Conservation (phyloP, 2,113 vertebrate genomes). For the Calidris pygmaea region DNA sequence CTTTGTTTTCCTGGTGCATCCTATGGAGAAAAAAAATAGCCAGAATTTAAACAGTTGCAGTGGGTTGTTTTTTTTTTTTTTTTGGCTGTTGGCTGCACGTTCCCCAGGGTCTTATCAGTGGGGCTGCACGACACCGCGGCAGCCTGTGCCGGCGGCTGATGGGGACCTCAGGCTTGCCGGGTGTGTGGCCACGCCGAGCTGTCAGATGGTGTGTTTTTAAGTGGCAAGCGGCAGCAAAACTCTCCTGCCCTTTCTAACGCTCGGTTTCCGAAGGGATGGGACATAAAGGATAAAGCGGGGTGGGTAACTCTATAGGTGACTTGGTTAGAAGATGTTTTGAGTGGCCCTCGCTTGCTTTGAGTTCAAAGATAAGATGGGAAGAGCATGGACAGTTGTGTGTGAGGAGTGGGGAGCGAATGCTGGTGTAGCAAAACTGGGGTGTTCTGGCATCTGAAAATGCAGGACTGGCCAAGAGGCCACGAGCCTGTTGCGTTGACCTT, state of each 20-base stretch:
- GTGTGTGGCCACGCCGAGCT: background rate
- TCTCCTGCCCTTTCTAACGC: background rate
- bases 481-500: fast-evolving
- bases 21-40: background rate
- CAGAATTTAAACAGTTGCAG: background rate
- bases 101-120: background rate
- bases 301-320: background rate
- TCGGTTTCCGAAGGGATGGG: background rate
- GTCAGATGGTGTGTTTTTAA: background rate
- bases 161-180: fast-evolving
- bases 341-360: fast-evolving
- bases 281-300: background rate
- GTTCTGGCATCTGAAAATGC: background rate
- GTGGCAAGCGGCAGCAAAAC: background rate
- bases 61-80: too few species aligned
- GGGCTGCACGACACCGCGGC: fast-evolving
- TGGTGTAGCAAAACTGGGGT: background rate
- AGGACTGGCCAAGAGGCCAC: fast-evolving
- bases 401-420: background rate
- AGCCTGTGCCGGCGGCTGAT: fast-evolving
- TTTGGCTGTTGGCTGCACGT: background rate
- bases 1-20: background rate
- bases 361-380: background rate
- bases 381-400: background rate
- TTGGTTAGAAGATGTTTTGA: background rate